Base-by-base conservation (phyloP, 2,888 invertebrate genomes). In the Megastigmus dorsalis region DNA sequence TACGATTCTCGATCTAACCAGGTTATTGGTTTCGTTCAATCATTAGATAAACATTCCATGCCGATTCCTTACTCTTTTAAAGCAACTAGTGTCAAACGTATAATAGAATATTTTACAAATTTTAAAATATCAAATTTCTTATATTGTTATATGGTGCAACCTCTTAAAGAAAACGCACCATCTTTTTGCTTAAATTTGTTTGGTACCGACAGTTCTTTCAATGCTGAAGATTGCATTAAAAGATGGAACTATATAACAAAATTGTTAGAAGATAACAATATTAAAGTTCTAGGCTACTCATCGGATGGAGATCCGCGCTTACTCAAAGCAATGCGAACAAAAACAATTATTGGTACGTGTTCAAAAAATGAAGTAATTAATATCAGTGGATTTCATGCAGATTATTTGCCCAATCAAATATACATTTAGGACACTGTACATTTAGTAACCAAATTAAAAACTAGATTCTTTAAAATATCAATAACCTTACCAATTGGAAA, bases 201-300 rank as follows among this genome's bases (percentile, higher is more conserved):
- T 68, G 80, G 80, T 1, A 80, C 81, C 3, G 79, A 81, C 65
- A 80, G 80, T 74, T 79, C 70, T 60, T 81, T 82, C 73, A 76
- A 66, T 28, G 59, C 62, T 55, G 71, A 79, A 6, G 76, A 82
- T 54, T 79, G 79, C 7, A 7, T 70, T 0, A 52, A 69, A 20
- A 70, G 81, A 36, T 81, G 78, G 80, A 26, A 77, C 33, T 79
- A 77, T 43, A 77, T 80, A 20, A 48, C 50, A 52, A 36, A 60
- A 52, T 23, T 75, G 43, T 72, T 78, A 26, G 30, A 66, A 65
- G 50, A 74, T 43, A 52, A 71, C 68, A 75, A 72, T 26, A 80
- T 81, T 60, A 60, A 28, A 36, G 79, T 81, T 18, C 13, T 79
- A 9, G 81, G 81, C 0, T 70, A 9, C 70, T 79, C 30, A 10